These are phyloP conservation scores for Ormyrus rosae DNA, from an alignment of 2,888 invertebrate genomes.

Conservation along the genomic window DNA sequence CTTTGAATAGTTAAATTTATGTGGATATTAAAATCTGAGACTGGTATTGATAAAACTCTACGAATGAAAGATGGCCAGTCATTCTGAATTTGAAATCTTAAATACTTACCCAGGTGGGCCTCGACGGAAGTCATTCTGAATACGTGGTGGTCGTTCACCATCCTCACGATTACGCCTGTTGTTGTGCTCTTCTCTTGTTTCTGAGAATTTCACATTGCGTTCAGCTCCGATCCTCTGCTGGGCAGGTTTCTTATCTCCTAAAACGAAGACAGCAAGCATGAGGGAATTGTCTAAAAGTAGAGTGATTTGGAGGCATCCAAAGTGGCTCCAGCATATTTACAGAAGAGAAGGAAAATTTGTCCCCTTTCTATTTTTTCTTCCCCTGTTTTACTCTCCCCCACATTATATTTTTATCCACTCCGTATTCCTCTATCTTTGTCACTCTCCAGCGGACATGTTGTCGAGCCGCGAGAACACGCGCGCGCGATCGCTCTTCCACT, in stretches of 20 bases:
- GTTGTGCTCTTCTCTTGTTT: constrained; percentile 85
- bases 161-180: constrained; percentile 82
- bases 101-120: constrained; percentile 69
- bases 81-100: neutral
- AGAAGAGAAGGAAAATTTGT: neutral
- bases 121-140: constrained; percentile 65
- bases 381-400: neutral
- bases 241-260: constrained; percentile 76
- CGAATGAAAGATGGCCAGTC: neutral
- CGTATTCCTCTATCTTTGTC: constrained; percentile 2
- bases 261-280: no score
- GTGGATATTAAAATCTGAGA: constrained; percentile 11
- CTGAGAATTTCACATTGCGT: constrained; percentile 78
- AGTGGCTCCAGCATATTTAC: neutral
- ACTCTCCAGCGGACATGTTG: constrained; percentile 62
- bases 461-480: constrained; percentile 30
- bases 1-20: neutral
- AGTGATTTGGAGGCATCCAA: constrained; percentile 21
- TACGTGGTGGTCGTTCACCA: constrained; percentile 67
- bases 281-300: constrained; percentile 28
- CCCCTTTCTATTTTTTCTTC: constrained; percentile 43
- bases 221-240: constrained; percentile 70
- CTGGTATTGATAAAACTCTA: constrained; percentile 7
- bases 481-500: neutral
- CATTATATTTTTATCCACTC: constrained; percentile 61